A percentile compares a stretch with the other conserved stretches of the same genome.
These are phyloP conservation scores for Callimico goeldii DNA, from an alignment of 2,797 vertebrate species.

Conservation along the genomic window DNA sequence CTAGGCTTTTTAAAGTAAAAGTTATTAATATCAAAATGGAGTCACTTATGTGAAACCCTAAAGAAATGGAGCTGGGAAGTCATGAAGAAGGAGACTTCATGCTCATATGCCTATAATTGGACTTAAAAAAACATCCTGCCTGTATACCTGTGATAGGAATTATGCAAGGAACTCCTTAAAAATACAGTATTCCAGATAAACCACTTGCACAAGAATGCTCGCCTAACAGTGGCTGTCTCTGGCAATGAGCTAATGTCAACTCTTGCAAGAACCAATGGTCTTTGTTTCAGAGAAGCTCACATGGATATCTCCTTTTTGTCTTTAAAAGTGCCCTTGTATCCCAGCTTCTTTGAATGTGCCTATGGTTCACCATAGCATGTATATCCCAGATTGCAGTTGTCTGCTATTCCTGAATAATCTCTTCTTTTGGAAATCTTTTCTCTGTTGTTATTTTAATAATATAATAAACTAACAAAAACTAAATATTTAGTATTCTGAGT, in stretches of 20 bases:
- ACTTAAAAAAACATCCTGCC: background rate
- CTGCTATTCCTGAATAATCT: background rate
- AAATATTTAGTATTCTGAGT: background rate
- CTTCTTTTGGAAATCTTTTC: background rate
- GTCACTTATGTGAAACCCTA: background rate
- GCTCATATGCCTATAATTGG: background rate
- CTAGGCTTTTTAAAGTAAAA: background rate
- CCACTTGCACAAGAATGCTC: background rate
- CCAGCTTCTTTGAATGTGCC: background rate
- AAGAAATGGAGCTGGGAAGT: background rate
- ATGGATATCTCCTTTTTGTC: background rate
- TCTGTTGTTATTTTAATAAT: background rate
- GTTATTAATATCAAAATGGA: background rate
- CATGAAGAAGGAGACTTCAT: background rate
- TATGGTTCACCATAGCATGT: background rate
- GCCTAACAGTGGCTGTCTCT: background rate
- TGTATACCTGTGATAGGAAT: background rate
- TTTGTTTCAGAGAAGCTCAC: background rate
- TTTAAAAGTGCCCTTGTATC: background rate
- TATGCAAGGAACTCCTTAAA: background rate
- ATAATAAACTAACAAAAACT: background rate
- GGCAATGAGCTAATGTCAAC: background rate
- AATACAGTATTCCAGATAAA: background rate
- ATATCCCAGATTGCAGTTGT: background rate
- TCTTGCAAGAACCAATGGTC: background rate